Conservation (phyloP, 1,140 invertebrate species). For the Drosophila mojavensis region DNA sequence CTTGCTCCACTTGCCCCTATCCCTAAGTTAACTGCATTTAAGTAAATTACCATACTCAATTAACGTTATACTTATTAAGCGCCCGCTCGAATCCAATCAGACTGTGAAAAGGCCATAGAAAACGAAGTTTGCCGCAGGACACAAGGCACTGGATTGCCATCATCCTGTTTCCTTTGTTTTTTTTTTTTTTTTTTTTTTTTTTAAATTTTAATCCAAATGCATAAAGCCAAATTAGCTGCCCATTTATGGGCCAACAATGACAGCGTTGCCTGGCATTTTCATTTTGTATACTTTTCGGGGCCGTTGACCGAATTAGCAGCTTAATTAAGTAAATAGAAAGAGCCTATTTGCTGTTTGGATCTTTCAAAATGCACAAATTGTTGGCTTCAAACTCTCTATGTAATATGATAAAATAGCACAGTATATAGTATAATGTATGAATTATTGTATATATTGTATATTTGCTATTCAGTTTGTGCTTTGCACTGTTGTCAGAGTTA, state of each 20-base stretch:
- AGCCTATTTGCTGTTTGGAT: not conserved
- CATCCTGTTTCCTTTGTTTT: not conserved
- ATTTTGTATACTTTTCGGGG: not conserved
- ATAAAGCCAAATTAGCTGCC: slow-evolving; percentile 55
- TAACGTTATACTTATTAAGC: slow-evolving; percentile 66
- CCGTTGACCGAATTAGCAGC: slow-evolving; percentile 19
- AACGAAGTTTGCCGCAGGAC: slow-evolving; percentile 23
- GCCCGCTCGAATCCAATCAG: slow-evolving; percentile 52
- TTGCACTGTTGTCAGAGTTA: too few relatives aligned
- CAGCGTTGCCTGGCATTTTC: slow-evolving; percentile 29
- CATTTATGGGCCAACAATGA: slow-evolving; percentile 46
- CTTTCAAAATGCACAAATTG: too few relatives aligned
- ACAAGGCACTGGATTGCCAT: slow-evolving; percentile 2
- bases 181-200: not conserved
- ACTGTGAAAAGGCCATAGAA: slow-evolving; percentile 47
- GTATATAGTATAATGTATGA: too few relatives aligned
- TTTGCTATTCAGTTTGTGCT: too few relatives aligned
- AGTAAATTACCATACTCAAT: slow-evolving; percentile 80
- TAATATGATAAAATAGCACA: too few relatives aligned
- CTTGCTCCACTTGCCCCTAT: not conserved
- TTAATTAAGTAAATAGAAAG: slow-evolving; percentile 7
- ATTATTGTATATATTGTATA: too few relatives aligned
- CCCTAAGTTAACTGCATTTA: slow-evolving; percentile 39
- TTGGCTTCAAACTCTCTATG: too few relatives aligned
- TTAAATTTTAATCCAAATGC: slow-evolving; percentile 1